phyloP scores from a whole-genome alignment of 1,140 invertebrate genomes.

The Augochlora pura region DNA sequence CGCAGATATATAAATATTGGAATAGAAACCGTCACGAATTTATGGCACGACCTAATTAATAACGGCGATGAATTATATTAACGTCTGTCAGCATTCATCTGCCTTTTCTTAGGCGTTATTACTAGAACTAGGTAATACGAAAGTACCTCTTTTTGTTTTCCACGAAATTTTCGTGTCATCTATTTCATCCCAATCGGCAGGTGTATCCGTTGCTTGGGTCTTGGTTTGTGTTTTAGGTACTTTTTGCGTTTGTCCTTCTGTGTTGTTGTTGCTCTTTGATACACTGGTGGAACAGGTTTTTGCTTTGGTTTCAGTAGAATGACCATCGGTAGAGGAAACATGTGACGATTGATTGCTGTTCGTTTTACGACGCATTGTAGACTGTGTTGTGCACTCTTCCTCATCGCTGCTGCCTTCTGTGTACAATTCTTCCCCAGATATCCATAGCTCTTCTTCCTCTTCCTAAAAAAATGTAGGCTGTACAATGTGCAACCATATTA shows the following conservation, averaged over 20 bases:
- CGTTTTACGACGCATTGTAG: not conserved
- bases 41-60: not conserved
- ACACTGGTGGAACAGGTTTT: not conserved
- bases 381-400: slow-evolving; percentile 24
- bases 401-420: slow-evolving; percentile 59
- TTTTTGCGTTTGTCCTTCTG: not conserved
- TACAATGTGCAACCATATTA: not conserved
- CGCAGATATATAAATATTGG: no score
- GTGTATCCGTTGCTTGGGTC: not conserved
- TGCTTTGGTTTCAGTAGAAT: not conserved
- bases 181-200: slow-evolving; percentile 12
- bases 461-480: slow-evolving; percentile 33
- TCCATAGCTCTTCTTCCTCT: slow-evolving; percentile 56
- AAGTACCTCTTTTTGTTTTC: slow-evolving; percentile 54
- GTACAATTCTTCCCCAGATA: slow-evolving; percentile 52
- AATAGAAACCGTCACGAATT: no score
- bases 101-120: not conserved
- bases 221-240: not conserved
- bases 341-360: slow-evolving; percentile 1
- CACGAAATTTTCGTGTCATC: slow-evolving; percentile 55
- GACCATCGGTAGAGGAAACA: not conserved
- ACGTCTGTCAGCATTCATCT: slow-evolving; percentile 11
- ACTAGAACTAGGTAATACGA: slow-evolving; percentile 3
- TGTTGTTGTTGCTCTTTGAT: not conserved
- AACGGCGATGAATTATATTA: slow-evolving; percentile 2